phyloP scores from a whole-genome alignment of 2,113 vertebrate genomes.

The Cacatua alba region DNA sequence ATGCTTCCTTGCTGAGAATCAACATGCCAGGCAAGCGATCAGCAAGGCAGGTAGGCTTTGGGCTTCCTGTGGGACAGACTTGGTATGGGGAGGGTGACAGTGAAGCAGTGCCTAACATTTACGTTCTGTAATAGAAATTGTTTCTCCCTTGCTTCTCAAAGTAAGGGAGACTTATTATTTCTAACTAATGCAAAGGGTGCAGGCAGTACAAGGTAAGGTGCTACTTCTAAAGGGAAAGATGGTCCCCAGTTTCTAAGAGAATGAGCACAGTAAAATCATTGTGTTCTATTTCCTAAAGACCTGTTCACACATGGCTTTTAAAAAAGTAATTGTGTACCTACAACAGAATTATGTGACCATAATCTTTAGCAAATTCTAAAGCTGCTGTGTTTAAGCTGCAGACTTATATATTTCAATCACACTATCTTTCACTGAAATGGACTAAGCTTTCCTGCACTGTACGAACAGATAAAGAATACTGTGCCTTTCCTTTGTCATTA shows the following conservation, averaged over 20 bases:
- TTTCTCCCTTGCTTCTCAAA: not conserved
- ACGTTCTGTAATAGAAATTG: not conserved
- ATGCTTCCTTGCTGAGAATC: not conserved
- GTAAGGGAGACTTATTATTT: not conserved
- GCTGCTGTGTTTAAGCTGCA: not conserved
- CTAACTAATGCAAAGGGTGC: not conserved
- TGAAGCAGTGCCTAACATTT: not conserved
- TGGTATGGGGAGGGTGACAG: not conserved
- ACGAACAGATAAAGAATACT: not conserved
- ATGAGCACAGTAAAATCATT: not conserved
- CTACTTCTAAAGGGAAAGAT: not conserved
- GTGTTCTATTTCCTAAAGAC: not conserved
- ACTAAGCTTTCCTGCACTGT: not conserved
- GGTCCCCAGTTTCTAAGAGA: not conserved
- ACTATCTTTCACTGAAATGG: not conserved
- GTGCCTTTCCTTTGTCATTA: conserved; percentile 3
- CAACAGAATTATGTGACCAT: not conserved
- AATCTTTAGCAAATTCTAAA: conserved; percentile 30
- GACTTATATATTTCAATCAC: not conserved
- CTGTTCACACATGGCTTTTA: not conserved
- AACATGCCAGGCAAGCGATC: not conserved
- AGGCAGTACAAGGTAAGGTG: not conserved
- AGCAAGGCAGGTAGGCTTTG: not conserved
- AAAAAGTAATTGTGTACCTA: not conserved
- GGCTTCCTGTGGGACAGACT: not conserved